A percentile compares a stretch with the other conserved stretches of the same genome.
Conservation (phyloP, 2,888 invertebrate species). For the Dolichomitus sp. region DNA sequence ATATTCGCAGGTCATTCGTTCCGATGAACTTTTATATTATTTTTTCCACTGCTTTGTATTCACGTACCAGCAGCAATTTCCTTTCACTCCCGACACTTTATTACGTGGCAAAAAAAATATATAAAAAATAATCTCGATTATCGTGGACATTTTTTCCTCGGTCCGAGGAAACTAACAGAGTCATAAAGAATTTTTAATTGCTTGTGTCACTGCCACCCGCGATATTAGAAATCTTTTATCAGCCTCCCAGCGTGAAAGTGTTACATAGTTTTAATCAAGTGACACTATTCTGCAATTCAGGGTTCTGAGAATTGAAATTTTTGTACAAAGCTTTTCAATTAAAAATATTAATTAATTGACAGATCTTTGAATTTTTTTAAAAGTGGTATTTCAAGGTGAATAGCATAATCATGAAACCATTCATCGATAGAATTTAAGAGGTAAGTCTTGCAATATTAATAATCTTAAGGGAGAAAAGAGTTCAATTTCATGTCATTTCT, state of each 20-base stretch:
- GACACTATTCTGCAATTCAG: constrained; percentile 19
- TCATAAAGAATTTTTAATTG: constrained; percentile 63
- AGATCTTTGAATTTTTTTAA: background rate
- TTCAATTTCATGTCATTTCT: too few species aligned
- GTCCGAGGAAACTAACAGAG: constrained; percentile 41
- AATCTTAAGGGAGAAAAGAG: too few species aligned
- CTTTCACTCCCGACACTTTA: background rate
- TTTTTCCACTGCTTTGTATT: constrained; percentile 33
- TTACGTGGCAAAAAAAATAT: constrained; percentile 14
- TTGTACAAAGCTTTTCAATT: background rate
- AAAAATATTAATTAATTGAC: background rate
- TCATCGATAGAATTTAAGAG: too few species aligned
- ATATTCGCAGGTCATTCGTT: constrained; percentile 52
- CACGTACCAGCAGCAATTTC: background rate
- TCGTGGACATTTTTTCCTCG: constrained; percentile 5
- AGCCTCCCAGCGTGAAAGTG: background rate
- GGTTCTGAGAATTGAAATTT: background rate
- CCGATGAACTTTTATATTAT: constrained; percentile 60
- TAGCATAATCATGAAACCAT: background rate
- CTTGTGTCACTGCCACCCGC: constrained; percentile 41
- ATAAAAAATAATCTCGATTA: constrained; percentile 23
- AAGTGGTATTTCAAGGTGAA: background rate
- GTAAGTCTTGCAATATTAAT: too few species aligned
- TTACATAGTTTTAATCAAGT: constrained; percentile 2
- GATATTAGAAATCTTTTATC: constrained; percentile 60